Conservation (phyloP, 2,113 vertebrate genomes). For the Scomber colias region DNA sequence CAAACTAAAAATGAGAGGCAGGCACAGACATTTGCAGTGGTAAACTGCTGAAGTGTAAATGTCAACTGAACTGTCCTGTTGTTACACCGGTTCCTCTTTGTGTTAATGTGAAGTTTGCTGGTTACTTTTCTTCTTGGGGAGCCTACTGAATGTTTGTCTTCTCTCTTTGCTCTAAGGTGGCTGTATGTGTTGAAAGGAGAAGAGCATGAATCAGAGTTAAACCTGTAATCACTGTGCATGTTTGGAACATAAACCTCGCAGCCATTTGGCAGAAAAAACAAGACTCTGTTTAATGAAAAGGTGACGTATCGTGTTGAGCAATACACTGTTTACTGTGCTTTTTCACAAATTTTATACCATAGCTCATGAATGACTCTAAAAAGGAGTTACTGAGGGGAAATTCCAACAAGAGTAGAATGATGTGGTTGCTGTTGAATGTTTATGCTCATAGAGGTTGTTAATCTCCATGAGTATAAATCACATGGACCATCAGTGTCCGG, state of each 20-base stretch:
- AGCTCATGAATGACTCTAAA: slow-evolving; percentile 35
- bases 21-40: slow-evolving; percentile 40
- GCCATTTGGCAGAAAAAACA: slow-evolving; percentile 23
- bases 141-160: slow-evolving; percentile 26
- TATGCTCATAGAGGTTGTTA: slow-evolving; percentile 19
- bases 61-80: slow-evolving; percentile 4
- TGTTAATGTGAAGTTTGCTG: neutral
- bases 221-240: slow-evolving; percentile 32
- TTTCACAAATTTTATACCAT: slow-evolving; percentile 26
- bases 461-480: slow-evolving; percentile 51
- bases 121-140: neutral
- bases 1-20: slow-evolving; percentile 53
- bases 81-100: neutral
- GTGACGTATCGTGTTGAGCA: neutral
- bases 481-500: slow-evolving; percentile 14
- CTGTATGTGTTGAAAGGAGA: slow-evolving; percentile 14
- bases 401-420: slow-evolving; percentile 42
- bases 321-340: slow-evolving; percentile 6
- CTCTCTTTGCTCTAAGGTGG: slow-evolving; percentile 1
- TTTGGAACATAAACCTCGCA: neutral
- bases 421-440: slow-evolving; percentile 32
- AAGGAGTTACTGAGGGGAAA: slow-evolving; percentile 42
- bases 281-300: neutral
- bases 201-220: slow-evolving; percentile 7
- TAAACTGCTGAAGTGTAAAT: slow-evolving; percentile 14